phyloP scores from a whole-genome alignment of 2,888 invertebrate genomes.

The Steromphala cineraria region DNA sequence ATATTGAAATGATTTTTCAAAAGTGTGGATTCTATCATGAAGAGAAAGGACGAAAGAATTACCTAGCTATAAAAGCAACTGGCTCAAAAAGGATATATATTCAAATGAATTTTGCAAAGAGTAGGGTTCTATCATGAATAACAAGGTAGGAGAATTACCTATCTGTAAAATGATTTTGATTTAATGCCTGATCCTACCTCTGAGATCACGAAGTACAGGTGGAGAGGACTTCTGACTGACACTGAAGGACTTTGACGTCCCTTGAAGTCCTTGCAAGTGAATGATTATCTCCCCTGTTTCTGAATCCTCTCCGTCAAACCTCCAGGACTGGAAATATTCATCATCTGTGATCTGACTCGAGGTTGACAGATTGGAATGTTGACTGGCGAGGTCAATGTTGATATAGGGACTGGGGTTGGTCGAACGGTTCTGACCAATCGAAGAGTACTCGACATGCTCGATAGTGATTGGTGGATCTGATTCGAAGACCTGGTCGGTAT shows the following conservation, averaged over 20 bases:
- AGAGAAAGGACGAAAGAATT: no score
- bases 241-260: constrained; percentile 31
- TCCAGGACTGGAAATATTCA: constrained; percentile 65
- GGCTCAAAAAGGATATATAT: no score
- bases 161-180: no score
- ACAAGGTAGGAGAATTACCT: no score
- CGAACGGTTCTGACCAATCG: background rate
- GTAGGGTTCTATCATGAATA: no score
- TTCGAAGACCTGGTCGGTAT: background rate
- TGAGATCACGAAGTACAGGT: constrained; percentile 46
- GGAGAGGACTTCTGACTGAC: constrained; percentile 36
- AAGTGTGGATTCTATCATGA: no score
- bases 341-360: constrained; percentile 52
- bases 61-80: no score
- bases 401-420: background rate
- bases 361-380: background rate
- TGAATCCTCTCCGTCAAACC: constrained; percentile 45
- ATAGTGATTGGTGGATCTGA: background rate
- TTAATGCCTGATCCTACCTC: constrained; percentile 37
- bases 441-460: background rate
- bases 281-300: constrained; percentile 33
- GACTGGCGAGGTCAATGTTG: background rate
- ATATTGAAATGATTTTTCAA: no score
- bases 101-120: no score
- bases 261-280: constrained; percentile 45